Base-by-base conservation (phyloP, 2,797 vertebrate genomes). In the Bradypodion pumilum region DNA sequence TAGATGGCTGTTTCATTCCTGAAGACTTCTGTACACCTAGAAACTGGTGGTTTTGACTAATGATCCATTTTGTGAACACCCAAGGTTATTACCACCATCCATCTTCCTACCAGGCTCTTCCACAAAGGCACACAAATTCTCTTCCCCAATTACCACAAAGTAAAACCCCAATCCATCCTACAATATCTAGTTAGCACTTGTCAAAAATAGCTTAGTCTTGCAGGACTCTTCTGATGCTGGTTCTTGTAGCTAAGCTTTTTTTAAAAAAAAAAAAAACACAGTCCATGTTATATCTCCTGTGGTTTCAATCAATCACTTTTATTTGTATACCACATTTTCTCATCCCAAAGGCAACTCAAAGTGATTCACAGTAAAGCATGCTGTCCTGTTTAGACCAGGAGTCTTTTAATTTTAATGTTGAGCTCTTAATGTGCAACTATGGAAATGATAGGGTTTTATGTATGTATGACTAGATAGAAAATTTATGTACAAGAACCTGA, bases 371-470 rank as follows among this genome's bases (percentile, higher is more conserved):
- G n/a, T n/a, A n/a, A n/a, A n/a, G n/a, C n/a, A n/a, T n/a, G n/a
- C n/a, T n/a, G n/a, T n/a, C n/a, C n/a, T n/a, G n/a, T n/a, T 86
- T 56, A 56, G 52, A 56, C 52, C 73, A 80, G 83, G 66, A 88
- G 78, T 25, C 72, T 89, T 90, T 90, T 92, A 82, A 88, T 89
- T 91, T 87, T 92, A 82, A 88, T 89, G 90, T 87, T 90, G 87
- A 84, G 32, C 65, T 78, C 79, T 88, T 89, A 80, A 89, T 77
- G 63, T 84, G 72, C 52, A 81, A 74, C 74, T 90, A 89, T 83
- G 90, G 72, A 90, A 92, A 89, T 80, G 88, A 86, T 73, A 74
- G 75, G 12, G 89, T 84, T 80, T 5, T 87, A 74, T 75, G 66
- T 85, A 27, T 82, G 16, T 59, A 1, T 75, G 62, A 72, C 88